Base-by-base conservation (phyloP, 2,113 vertebrate species). In the Xiphorhynchus elegans region DNA sequence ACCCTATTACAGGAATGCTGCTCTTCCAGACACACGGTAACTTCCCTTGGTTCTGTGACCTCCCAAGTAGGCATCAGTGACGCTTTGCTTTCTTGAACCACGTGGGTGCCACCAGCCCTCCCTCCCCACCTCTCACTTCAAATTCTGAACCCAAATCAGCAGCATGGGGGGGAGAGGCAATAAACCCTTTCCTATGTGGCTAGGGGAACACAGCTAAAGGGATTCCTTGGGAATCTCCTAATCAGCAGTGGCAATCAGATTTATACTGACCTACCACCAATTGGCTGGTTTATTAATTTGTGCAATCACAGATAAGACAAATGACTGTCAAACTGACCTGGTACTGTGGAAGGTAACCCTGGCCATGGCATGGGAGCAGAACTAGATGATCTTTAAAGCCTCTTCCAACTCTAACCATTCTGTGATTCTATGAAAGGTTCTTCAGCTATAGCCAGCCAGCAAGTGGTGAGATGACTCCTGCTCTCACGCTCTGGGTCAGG, bases 301-400 rank as follows among this genome's bases (percentile, higher is more conserved):
- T 63, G 12, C 31, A 60, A 17, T 33, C 23, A 29, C 29, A 75
- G 8, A 11, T 75, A 46, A 78, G 49, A n/a, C 8, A 67, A 88
- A 78, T 39, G 15, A 75, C 26, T 3, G 0, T 17, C 16, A 76
- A 52, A 69, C 26, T 35, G 17, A 37, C 10, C 29, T 56, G 31
- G 17, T 49, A 11, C 23, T 55, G 11, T 6, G 17, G 40, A 55
- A 69, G 17, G 8, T 18, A 13, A 33, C 35, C 28, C 46, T 62
- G 9, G 7, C 21, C 0, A 2, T 26, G 24, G 25, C 25, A 31
- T 6, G 2, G 11, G 6, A 1, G 2, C 62, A 25, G 21, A 49
- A 31, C 13, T 26, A 26, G 31, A 13, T 19, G 35, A 16, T 49
- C 6, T 23, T 49, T 49, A 62, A 42, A 11, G 25, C 2, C 13